Percentiles rank a stretch among this genome's conserved stretches.
Conservation (phyloP, 2,797 vertebrate species). For the Furcifer pardalis region DNA sequence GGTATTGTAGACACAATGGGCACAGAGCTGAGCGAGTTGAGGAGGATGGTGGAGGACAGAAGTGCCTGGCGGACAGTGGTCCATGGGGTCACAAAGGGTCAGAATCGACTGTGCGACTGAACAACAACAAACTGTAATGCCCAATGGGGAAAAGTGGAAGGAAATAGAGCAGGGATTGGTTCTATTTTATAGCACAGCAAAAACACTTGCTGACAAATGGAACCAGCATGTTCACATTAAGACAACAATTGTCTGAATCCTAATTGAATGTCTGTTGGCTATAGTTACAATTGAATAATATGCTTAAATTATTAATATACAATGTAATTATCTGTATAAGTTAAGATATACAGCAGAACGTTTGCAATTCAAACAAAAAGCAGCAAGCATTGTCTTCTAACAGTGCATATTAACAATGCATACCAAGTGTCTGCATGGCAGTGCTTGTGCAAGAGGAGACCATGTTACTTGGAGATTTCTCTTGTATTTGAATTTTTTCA, state of each 20-base stretch:
- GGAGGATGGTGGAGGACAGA: no score
- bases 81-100: no score
- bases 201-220: background rate
- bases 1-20: no score
- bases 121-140: no score
- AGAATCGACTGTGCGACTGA: no score
- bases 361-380: background rate
- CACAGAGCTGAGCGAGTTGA: no score
- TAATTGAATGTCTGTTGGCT: background rate
- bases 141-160: no score
- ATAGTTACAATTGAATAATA: slow-evolving; percentile 7
- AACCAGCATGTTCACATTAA: background rate
- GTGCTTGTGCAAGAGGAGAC: no score
- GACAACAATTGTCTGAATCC: background rate
- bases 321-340: background rate
- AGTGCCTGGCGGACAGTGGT: no score
- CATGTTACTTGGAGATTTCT: no score
- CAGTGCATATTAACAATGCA: background rate
- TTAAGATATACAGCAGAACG: background rate
- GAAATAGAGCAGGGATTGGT: background rate
- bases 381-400: background rate
- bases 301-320: background rate
- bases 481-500: no score
- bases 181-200: background rate
- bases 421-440: background rate